Evolutionary conservation across 2,888 invertebrate species (phyloP), one percentile per base, ranked within the genome.

Genomic region (Agriopis leucophaearia): DNA sequence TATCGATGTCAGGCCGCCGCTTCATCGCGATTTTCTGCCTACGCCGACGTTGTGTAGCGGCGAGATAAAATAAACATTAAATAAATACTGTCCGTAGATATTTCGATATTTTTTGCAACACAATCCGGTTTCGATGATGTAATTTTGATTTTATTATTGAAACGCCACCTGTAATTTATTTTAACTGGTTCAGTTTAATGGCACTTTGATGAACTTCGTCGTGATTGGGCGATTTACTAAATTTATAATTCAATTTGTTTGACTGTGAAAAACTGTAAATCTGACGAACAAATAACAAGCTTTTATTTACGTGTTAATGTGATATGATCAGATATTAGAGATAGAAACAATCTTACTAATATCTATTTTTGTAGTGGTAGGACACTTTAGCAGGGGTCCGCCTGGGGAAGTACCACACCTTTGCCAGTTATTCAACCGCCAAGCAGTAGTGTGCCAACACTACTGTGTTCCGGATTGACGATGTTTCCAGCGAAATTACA

Each of bases 1-100:
- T 74, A 79, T 77, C 72, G 76, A 76, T 80, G 82, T 80, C 81
- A 78, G 70, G 74, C 48, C 18, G 55, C 67, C 52, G 64, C 67
- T 59, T 55, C 62, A 45, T 74, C 75, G 73, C 75, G 72, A 73
- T 80, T 79, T 79, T 77, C 75, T 68, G 66, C 74, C 71, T 69
- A 65, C 40, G 52, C 38, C 42, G 18, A 44, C 55, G 73, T 61
- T 61, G 67, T n/a, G 45, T 42, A 66, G 65, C 58, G 47, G 66
- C 59, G 50, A 73, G 70, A 69, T 71, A 69, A 60, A 73, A 72
- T 74, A 69, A 72, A 70, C 70, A 71, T 64, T 69, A 73, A 71
- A 71, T 71, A 69, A 72, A 72, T 72, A 73, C 50, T 55, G 16
- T 7, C 42, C 52, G 56, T 40, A 47, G 63, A 52, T 40, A 60